These are phyloP conservation scores for Megaceryle maxima DNA, from an alignment of 2,113 vertebrate genomes.

Conservation along the genomic window DNA sequence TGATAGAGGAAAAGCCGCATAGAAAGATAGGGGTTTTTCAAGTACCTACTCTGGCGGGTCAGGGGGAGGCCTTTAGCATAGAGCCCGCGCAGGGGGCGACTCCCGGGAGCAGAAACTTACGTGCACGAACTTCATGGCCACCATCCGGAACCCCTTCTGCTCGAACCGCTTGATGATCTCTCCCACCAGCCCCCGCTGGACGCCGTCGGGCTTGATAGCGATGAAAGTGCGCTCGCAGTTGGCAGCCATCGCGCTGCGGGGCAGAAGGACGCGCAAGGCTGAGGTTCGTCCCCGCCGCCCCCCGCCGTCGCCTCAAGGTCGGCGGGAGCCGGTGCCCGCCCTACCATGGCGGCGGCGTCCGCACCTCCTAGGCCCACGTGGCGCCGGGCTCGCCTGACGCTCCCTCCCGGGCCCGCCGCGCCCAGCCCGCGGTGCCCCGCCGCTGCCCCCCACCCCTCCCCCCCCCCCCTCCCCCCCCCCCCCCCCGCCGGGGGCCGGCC, in stretches of 20 bases:
- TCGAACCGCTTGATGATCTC: constrained; percentile 85
- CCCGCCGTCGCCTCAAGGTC: not conserved
- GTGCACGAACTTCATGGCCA: constrained; percentile 82
- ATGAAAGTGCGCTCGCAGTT: constrained; percentile 84
- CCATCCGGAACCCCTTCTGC: constrained; percentile 82
- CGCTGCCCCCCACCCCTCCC: too few species aligned
- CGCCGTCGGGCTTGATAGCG: constrained; percentile 89
- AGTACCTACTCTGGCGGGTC: accelerated
- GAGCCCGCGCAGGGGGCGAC: accelerated
- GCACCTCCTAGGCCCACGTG: too few species aligned
- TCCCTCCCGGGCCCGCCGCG: too few species aligned
- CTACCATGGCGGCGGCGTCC: too few species aligned
- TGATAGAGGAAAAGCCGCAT: accelerated
- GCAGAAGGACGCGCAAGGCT: accelerated
- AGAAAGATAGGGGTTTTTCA: accelerated
- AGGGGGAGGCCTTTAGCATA: accelerated
- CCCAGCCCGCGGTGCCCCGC: too few species aligned
- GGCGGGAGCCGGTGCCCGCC: too few species aligned
- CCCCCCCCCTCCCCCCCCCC: too few species aligned
- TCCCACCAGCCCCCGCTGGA: constrained; percentile 85
- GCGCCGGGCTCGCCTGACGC: too few species aligned
- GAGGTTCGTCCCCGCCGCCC: not conserved
- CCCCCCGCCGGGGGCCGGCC: too few species aligned
- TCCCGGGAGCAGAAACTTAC: constrained; percentile 7
- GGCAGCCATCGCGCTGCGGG: constrained; percentile 35